Conservation (phyloP, 2,113 vertebrate species). For the Proterorhinus semilunaris region DNA sequence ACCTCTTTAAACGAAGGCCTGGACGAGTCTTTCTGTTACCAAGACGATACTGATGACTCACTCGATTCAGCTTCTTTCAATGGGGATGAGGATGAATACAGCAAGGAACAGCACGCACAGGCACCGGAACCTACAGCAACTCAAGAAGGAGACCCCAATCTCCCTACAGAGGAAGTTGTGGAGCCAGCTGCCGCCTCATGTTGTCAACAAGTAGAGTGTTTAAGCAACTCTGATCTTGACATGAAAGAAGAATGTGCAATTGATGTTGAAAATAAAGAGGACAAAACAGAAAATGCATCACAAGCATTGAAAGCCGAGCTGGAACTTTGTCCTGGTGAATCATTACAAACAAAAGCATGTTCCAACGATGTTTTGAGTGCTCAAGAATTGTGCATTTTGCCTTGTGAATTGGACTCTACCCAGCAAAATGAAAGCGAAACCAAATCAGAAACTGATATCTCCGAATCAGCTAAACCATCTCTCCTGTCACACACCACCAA, state of each 20-base stretch:
- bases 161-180: slow-evolving; percentile 25
- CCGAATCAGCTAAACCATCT: slow-evolving; percentile 51
- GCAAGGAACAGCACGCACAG: slow-evolving; percentile 85
- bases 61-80: slow-evolving; percentile 90
- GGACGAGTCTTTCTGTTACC: slow-evolving; percentile 92
- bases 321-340: slow-evolving; percentile 5
- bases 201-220: slow-evolving; percentile 26
- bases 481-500: slow-evolving; percentile 9
- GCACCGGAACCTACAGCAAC: slow-evolving; percentile 22
- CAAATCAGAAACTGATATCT: slow-evolving; percentile 70
- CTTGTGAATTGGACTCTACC: slow-evolving; percentile 29
- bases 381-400: slow-evolving; percentile 13
- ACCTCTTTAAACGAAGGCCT: slow-evolving; percentile 89
- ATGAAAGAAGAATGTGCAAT: slow-evolving; percentile 16
- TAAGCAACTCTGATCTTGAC: neutral
- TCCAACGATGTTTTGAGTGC: slow-evolving; percentile 25
- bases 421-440: slow-evolving; percentile 51
- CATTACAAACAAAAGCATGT: neutral
- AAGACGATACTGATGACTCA: slow-evolving; percentile 89
- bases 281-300: slow-evolving; percentile 16
- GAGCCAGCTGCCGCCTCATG: slow-evolving; percentile 3
- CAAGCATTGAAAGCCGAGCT: slow-evolving; percentile 8
- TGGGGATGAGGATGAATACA: slow-evolving; percentile 88
- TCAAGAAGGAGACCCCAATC: neutral
- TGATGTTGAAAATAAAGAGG: neutral